A percentile compares a stretch with the other conserved stretches of the same genome.
Conservation (phyloP, 2,888 invertebrate genomes). For the Mellilla xanthometata region DNA sequence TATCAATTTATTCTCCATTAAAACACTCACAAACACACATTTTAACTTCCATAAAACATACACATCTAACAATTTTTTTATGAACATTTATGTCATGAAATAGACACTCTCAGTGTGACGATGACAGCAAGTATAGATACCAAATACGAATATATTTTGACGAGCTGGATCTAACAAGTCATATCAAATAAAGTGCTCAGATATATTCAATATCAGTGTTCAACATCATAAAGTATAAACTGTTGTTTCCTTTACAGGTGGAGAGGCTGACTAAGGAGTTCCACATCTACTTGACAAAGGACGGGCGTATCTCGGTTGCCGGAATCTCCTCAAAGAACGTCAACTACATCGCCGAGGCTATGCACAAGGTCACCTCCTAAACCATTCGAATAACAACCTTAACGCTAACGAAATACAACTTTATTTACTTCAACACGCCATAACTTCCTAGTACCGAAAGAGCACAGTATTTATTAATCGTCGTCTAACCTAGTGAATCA, state of each 20-base stretch:
- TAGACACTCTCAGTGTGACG: too few species aligned
- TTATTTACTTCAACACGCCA: constrained; percentile 11
- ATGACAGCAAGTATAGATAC: too few species aligned
- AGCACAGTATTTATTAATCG: constrained; percentile 57
- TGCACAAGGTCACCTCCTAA: constrained; percentile 95
- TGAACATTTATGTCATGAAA: too few species aligned
- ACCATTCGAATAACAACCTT: constrained; percentile 31
- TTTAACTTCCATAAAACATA: too few species aligned
- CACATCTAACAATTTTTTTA: too few species aligned
- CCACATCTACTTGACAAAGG: constrained; percentile 97
- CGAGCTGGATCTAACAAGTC: too few species aligned
- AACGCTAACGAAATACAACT: constrained; percentile 7
- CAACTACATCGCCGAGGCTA: constrained; percentile 95
- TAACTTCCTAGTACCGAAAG: constrained; percentile 32
- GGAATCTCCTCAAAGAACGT: constrained; percentile 98
- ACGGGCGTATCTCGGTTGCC: constrained; percentile 99
- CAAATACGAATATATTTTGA: too few species aligned
- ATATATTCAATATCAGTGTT: too few species aligned
- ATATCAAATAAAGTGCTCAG: too few species aligned
- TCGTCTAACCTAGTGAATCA: neutral
- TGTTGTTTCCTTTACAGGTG: constrained; percentile 84
- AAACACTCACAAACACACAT: too few species aligned
- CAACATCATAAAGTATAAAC: too few species aligned
- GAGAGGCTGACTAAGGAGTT: constrained; percentile 93
- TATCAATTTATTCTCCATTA: too few species aligned